Percentiles rank a stretch among this genome's conserved stretches.
Conservation (phyloP, 2,797 vertebrate genomes). For the Corythornis leucogaster region DNA sequence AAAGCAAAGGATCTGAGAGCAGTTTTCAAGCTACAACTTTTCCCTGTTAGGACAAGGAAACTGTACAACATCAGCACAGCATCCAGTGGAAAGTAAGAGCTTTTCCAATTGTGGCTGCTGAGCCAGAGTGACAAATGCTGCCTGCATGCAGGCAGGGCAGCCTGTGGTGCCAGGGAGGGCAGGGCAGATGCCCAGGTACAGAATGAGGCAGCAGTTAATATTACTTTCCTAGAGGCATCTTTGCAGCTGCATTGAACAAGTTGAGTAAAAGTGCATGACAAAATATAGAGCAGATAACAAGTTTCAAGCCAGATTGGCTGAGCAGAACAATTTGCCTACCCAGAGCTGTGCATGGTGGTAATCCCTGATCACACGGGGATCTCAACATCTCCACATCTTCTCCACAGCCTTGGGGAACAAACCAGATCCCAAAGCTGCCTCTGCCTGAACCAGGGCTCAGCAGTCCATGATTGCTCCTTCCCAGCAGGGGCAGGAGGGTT, state of each 20-base stretch:
- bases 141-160: fast-evolving
- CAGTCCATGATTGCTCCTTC: neutral
- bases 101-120: fast-evolving
- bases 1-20: neutral
- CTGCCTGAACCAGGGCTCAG: neutral
- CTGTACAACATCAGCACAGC: neutral
- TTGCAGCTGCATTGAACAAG: neutral
- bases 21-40: neutral
- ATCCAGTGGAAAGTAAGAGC: neutral
- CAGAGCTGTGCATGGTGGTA: neutral
- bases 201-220: neutral
- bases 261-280: neutral
- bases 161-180: fast-evolving
- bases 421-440: fast-evolving
- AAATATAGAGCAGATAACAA: neutral
- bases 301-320: neutral
- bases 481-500: neutral
- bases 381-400: neutral
- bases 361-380: neutral
- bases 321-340: neutral
- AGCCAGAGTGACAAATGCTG: neutral
- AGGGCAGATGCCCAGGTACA: neutral
- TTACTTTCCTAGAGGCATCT: neutral
- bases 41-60: neutral
- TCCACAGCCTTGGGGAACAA: neutral